Conservation (phyloP, 2,797 vertebrate species). For the Sebastes minor region DNA sequence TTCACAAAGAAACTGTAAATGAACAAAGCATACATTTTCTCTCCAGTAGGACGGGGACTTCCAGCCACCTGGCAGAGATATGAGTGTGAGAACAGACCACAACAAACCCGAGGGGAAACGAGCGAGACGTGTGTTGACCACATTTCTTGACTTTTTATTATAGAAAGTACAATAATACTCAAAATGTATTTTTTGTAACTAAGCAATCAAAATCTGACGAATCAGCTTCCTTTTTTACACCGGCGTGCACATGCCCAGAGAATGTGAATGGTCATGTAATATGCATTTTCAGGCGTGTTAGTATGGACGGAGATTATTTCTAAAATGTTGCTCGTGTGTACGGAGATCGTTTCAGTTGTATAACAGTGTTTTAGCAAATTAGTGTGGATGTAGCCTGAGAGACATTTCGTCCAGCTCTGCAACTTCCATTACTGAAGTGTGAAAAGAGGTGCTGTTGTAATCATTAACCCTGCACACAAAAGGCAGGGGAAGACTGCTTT, state of each 20-base stretch:
- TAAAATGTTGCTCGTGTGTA: no score
- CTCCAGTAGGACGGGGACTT: no score
- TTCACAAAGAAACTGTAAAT: not conserved
- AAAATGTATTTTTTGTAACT: not conserved
- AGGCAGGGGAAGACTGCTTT: not conserved
- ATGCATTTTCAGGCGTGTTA: not conserved
- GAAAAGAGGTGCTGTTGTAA: slow-evolving; percentile 35
- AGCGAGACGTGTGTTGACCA: not conserved
- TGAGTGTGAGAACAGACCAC: no score
- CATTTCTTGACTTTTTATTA: not conserved
- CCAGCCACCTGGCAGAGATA: no score
- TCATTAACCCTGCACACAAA: slow-evolving; percentile 47
- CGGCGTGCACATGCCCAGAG: not conserved
- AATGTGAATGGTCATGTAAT: not conserved
- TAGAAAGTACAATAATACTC: not conserved
- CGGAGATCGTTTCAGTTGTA: no score
- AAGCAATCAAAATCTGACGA: not conserved
- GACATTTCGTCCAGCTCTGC: slow-evolving; percentile 57
- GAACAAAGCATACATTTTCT: no score
- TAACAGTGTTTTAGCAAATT: no score
- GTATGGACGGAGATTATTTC: no score
- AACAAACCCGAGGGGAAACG: not conserved
- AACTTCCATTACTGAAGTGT: slow-evolving; percentile 52
- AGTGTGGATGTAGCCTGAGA: not conserved
- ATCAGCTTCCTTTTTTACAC: not conserved